phyloP scores from a whole-genome alignment of 1,140 invertebrate genomes.

The Penaeus indicus region DNA sequence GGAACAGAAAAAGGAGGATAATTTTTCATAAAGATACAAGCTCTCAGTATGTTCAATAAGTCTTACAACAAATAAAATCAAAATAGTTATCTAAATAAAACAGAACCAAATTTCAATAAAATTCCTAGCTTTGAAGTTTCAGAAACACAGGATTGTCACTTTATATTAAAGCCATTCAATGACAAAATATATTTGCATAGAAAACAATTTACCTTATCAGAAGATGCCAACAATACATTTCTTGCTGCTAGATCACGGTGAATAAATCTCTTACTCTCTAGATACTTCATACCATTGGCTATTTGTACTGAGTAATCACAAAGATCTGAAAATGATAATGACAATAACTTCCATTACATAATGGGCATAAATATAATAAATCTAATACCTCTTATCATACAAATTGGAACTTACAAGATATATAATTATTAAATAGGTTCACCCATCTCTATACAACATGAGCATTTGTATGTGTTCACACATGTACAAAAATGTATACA shows the following conservation, averaged over 20 bases:
- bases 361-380: background rate
- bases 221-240: constrained; percentile 48
- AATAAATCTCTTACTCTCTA: constrained; percentile 42
- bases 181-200: background rate
- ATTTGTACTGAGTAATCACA: constrained; percentile 52
- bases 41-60: too few relatives aligned
- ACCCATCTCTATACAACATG: background rate
- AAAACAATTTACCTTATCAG: constrained; percentile 31
- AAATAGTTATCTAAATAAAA: too few relatives aligned
- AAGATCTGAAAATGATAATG: constrained; percentile 20
- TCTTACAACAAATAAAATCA: too few relatives aligned
- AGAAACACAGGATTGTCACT: background rate
- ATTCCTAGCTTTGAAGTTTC: too few relatives aligned
- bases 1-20: too few relatives aligned
- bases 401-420: background rate
- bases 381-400: background rate
- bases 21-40: too few relatives aligned
- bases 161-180: too few relatives aligned
- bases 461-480: background rate
- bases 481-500: background rate
- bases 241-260: constrained; percentile 53
- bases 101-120: too few relatives aligned
- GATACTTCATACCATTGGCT: constrained; percentile 54
- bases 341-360: background rate
- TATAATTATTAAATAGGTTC: constrained; percentile 13